A percentile compares a stretch with the other conserved stretches of the same genome.
phyloP scores from a whole-genome alignment of 2,797 vertebrate species.

The Eulemur mongoz region DNA sequence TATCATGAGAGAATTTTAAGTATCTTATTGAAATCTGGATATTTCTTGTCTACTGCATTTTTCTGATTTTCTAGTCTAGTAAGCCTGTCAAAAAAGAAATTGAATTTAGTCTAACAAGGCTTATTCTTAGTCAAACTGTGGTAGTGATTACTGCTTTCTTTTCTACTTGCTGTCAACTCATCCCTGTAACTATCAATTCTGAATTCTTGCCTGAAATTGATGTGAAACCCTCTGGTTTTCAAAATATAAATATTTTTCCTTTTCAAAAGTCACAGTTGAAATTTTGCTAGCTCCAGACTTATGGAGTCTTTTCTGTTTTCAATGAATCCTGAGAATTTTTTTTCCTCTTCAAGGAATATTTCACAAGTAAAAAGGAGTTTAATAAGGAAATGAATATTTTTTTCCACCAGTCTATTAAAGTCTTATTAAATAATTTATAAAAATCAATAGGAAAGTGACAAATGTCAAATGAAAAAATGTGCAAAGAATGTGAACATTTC shows the following conservation, averaged over 20 bases:
- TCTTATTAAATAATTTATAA: constrained; percentile 8
- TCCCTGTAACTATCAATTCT: background rate
- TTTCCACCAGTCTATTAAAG: background rate
- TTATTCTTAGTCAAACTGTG: background rate
- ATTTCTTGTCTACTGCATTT: constrained; percentile 34
- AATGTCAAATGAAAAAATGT: background rate
- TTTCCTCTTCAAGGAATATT: background rate
- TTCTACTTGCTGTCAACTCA: background rate
- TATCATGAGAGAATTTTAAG: background rate
- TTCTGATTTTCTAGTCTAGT: constrained; percentile 50
- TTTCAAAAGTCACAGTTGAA: background rate
- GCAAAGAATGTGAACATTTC: background rate
- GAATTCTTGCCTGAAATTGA: background rate
- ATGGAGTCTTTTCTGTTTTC: background rate
- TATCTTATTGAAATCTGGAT: constrained; percentile 35
- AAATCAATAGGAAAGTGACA: background rate
- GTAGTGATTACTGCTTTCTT: background rate
- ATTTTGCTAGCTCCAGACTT: background rate
- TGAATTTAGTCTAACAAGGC: background rate
- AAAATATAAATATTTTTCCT: background rate
- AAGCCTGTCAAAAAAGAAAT: constrained; percentile 35
- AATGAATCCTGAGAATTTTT: background rate
- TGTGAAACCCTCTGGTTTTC: background rate
- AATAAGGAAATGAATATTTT: background rate
- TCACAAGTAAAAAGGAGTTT: background rate